Evolutionary conservation across 1,140 invertebrate genomes (phyloP).

Genomic region (Drosophila novamexicana): DNA sequence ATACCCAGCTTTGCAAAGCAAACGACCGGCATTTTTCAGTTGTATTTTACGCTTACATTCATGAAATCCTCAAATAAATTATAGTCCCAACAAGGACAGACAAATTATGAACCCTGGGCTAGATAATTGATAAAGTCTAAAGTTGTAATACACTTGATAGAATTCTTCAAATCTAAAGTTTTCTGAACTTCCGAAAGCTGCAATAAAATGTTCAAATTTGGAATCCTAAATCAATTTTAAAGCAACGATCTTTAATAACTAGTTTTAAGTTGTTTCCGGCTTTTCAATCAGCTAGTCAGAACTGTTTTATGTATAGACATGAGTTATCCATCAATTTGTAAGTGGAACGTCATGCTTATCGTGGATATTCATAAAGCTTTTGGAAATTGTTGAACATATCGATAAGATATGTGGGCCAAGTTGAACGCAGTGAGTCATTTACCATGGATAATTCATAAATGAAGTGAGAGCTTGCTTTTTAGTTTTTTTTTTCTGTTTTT

Average conservation of each 20-base stretch:
- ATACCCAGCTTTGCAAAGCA: conserved; percentile 61
- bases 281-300: not conserved
- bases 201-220: no score
- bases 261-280: not conserved
- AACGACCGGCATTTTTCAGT: conserved; percentile 63
- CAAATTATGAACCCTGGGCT: not conserved
- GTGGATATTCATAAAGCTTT: not conserved
- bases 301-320: not conserved
- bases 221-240: no score
- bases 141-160: no score
- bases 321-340: not conserved
- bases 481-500: conserved; percentile 37
- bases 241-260: no score
- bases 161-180: no score
- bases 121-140: no score
- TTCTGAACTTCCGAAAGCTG: no score
- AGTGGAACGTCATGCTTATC: not conserved
- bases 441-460: conserved; percentile 8
- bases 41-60: conserved; percentile 62
- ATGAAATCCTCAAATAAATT: conserved; percentile 63
- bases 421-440: not conserved
- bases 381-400: not conserved
- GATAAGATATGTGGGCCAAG: conserved; percentile 53
- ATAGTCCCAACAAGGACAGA: conserved; percentile 5
- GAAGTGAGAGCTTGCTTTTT: conserved; percentile 2